phyloP scores from a whole-genome alignment of 2,888 invertebrate genomes.

The Ectemnius continuus region DNA sequence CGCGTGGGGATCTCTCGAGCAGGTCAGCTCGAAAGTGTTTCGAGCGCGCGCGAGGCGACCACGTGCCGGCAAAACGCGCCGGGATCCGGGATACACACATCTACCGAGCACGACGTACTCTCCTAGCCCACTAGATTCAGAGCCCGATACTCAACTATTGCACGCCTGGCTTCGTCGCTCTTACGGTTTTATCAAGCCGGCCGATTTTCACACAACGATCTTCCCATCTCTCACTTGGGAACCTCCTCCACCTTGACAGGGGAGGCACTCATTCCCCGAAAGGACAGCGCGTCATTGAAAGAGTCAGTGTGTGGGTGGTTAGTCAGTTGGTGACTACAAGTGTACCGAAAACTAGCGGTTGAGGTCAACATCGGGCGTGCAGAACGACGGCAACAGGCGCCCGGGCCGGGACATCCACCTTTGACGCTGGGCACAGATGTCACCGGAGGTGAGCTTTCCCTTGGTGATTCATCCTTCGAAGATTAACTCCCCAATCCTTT shows the following conservation, averaged over 20 bases:
- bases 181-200: neutral
- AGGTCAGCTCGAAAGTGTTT: slow-evolving; percentile 59
- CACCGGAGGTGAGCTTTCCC: slow-evolving; percentile 37
- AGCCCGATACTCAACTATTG: too few species aligned
- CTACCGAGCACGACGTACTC: neutral
- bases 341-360: slow-evolving; percentile 32
- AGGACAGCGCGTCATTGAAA: slow-evolving; percentile 23
- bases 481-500: neutral
- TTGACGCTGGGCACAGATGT: slow-evolving; percentile 46
- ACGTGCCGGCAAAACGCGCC: slow-evolving; percentile 60
- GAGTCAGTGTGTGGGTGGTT: slow-evolving; percentile 55
- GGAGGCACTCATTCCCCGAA: neutral
- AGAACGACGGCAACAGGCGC: neutral
- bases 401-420: slow-evolving; percentile 5
- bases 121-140: neutral
- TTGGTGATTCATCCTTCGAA: slow-evolving; percentile 41
- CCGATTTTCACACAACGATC: neutral
- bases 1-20: slow-evolving; percentile 63
- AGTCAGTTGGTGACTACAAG: slow-evolving; percentile 60
- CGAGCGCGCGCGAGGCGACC: slow-evolving; percentile 53
- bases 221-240: neutral
- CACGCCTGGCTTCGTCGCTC: neutral
- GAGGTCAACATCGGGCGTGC: neutral
- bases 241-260: neutral
- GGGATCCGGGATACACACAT: slow-evolving; percentile 18